Evolutionary conservation across 2,797 vertebrate genomes (phyloP), one percentile per base, ranked within the genome.

Genomic region (Typhlichthys eigenmanni): DNA sequence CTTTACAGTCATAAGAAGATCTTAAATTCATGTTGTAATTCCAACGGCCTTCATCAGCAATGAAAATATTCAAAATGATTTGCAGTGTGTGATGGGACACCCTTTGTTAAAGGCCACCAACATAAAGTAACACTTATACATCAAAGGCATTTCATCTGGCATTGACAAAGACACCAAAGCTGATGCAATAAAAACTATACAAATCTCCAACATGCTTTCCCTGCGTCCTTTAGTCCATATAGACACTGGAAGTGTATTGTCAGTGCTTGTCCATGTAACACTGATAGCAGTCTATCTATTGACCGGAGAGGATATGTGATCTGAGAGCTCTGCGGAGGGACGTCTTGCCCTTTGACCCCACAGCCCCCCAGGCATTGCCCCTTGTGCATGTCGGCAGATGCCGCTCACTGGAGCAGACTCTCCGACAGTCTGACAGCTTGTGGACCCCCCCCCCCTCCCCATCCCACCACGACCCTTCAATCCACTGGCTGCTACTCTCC

Each of bases 281-380:
- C 80, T 84, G 85, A 83, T 83, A 88, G 86, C 76, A 82, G 86
- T 74, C 81, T 48, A 56, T 85, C 83, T 89, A 91, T 89, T 89
- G 87, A 89, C 87, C 80, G 71, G 50, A 75, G 55, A 75, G 70
- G 89, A 90, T 84, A 91, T 85, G 81, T 87, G 90, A 91, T 89
- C 87, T 81, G 80, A 78, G 76, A 4, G 49, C 81, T 81, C 75
- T 76, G 79, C 79, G 69, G 84, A 76, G 83, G 74, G 78, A 79
- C 55, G 76, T 76, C 60, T 62, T 74, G 75, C 77, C 85, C 87
- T 90, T 68, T 90, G 88, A 90, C 88, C 87, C 76, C 29, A 49
- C 70, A 83, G 83, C 88, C 85, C 87, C 50, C 81, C 55, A 80
- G 86, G 87, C 86, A 83, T 60, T 38, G 76, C 77, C 78, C 79